Conservation (phyloP, 64 coral and sea anemone species). For the Porites lutea region DNA sequence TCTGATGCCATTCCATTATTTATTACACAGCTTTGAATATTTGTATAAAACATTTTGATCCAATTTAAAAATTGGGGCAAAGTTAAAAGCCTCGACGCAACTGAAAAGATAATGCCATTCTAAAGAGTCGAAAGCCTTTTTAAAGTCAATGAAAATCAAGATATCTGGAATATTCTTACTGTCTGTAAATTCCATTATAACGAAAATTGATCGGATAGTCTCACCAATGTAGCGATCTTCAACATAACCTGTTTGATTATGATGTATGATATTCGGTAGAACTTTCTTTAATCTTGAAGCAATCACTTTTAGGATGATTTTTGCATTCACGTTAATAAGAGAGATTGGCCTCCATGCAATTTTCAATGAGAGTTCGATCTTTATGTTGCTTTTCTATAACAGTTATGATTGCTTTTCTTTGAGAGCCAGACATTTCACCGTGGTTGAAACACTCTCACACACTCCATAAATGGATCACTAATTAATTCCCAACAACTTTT, state of each 20-base stretch:
- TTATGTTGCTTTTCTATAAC: too few species aligned
- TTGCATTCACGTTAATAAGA: conserved; percentile 43
- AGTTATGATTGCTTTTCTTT: too few species aligned
- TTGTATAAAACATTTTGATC: conserved; percentile 38
- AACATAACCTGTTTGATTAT: conserved; percentile 26
- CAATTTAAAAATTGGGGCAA: conserved; percentile 21
- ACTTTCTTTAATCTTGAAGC: conserved; percentile 33
- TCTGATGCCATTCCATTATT: conserved; percentile 55
- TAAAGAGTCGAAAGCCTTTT: conserved; percentile 11
- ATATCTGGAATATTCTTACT: not conserved
- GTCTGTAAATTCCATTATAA: conserved; percentile 13
- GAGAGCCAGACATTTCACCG: too few species aligned
- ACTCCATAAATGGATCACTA: too few species aligned
- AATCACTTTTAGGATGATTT: conserved; percentile 27
- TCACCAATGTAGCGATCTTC: conserved; percentile 5
- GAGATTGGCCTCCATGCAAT: conserved; percentile 67
- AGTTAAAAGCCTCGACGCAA: not conserved
- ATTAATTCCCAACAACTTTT: too few species aligned
- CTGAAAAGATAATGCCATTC: conserved; percentile 36
- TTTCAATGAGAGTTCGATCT: not conserved
- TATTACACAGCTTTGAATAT: conserved; percentile 54
- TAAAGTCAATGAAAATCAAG: conserved; percentile 33
- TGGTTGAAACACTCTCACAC: too few species aligned
- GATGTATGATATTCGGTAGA: conserved; percentile 35
- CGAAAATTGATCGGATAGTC: not conserved